phyloP scores from a whole-genome alignment of 1,140 invertebrate species.

The Proctacanthus coquilletti region DNA sequence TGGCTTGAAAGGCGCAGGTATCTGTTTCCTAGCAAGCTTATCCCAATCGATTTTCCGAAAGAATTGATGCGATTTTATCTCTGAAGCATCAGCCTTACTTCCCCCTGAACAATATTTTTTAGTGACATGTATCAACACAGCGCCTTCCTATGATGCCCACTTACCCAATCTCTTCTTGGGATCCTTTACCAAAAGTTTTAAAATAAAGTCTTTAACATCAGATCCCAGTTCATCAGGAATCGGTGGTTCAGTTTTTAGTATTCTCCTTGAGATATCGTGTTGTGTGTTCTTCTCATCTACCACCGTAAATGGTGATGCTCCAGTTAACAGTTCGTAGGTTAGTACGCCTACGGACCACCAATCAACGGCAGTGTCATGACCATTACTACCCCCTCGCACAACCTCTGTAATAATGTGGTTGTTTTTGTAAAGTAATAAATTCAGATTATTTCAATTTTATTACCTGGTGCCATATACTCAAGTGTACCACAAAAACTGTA shows the following conservation, averaged over 20 bases:
- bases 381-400: constrained; percentile 60
- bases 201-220: constrained; percentile 45
- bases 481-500: constrained; percentile 98
- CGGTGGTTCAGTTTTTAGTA: constrained; percentile 70
- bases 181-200: constrained; percentile 73
- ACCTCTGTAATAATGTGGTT: constrained; percentile 42
- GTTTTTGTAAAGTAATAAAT: background rate
- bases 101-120: no score
- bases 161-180: constrained; percentile 58
- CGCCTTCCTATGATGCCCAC: no score
- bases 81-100: constrained; percentile 59
- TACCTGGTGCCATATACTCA: constrained; percentile 80
- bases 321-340: constrained; percentile 91
- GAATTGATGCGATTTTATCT: constrained; percentile 75
- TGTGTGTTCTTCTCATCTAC: constrained; percentile 85
- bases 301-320: constrained; percentile 92
- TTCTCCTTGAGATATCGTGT: constrained; percentile 82
- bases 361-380: constrained; percentile 87
- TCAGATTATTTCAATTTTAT: background rate
- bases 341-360: constrained; percentile 98
- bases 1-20: constrained; percentile 69
- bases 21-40: constrained; percentile 50
- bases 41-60: constrained; percentile 69
- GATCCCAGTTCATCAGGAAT: constrained; percentile 55
- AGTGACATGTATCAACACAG: no score